phyloP scores from a whole-genome alignment of 2,888 invertebrate species.

The Agrochola litura region DNA sequence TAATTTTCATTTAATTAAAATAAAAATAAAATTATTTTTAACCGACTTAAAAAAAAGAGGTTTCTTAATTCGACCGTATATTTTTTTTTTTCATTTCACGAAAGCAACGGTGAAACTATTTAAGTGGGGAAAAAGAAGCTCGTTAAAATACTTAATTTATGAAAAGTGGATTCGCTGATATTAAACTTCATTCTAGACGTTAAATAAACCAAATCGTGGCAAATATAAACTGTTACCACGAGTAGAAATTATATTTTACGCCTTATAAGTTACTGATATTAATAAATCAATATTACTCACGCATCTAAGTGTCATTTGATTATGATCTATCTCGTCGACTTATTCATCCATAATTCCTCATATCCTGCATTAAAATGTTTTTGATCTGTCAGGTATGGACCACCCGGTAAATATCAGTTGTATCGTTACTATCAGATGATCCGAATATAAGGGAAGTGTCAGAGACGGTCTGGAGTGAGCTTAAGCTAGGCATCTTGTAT shows the following conservation, averaged over 20 bases:
- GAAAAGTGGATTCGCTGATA: slow-evolving; percentile 20
- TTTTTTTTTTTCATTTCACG: background rate
- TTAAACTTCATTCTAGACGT: slow-evolving; percentile 1
- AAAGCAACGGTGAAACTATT: background rate
- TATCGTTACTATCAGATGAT: slow-evolving; percentile 66
- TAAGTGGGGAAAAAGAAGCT: background rate
- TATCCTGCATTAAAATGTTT: slow-evolving; percentile 35
- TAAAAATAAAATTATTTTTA: background rate
- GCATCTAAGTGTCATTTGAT: slow-evolving; percentile 26
- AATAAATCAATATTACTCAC: slow-evolving; percentile 11
- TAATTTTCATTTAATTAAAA: background rate
- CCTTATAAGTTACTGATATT: background rate
- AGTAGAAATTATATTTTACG: slow-evolving; percentile 12
- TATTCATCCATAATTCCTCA: slow-evolving; percentile 48
- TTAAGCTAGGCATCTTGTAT: slow-evolving; percentile 86
- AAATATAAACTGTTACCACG: background rate
- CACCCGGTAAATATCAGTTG: slow-evolving; percentile 58
- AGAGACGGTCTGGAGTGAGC: slow-evolving; percentile 77
- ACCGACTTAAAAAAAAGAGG: no score
- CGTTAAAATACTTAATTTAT: slow-evolving; percentile 5
- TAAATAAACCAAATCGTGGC: background rate
- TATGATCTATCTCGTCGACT: slow-evolving; percentile 31
- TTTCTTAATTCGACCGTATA: no score
- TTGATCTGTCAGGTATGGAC: slow-evolving; percentile 49
- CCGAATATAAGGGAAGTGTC: slow-evolving; percentile 71